Percentiles rank a stretch among this genome's conserved stretches.
Conservation (phyloP, 1,140 invertebrate species). For the Panagrolaimus sp. region DNA sequence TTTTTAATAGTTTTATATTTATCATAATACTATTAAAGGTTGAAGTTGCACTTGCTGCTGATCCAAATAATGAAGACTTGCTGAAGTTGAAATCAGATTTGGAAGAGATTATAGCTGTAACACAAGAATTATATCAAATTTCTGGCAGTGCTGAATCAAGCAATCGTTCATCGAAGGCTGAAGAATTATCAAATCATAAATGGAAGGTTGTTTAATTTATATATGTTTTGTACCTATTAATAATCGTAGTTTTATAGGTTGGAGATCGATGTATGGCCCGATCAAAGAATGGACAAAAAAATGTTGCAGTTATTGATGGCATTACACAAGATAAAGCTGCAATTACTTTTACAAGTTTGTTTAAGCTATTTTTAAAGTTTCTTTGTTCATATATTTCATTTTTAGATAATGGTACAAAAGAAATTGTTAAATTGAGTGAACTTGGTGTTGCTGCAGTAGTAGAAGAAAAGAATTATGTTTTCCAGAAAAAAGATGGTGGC, state of each 20-base stretch:
- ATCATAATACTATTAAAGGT: constrained; percentile 2
- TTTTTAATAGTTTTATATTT: background rate
- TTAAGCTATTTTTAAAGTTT: background rate
- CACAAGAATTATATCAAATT: background rate
- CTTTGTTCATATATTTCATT: background rate
- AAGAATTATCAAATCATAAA: background rate
- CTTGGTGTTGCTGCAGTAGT: background rate
- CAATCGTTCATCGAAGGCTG: background rate
- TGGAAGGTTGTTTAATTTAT: background rate
- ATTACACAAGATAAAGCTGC: constrained; percentile 4
- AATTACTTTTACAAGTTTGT: constrained; percentile 1
- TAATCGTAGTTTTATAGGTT: background rate
- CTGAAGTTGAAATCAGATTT: background rate
- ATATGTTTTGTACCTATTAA: background rate
- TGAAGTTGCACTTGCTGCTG: constrained; percentile 7
- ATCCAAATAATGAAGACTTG: background rate
- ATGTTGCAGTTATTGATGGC: background rate
- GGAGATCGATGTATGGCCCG: constrained; percentile 6
- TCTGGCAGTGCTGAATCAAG: no score
- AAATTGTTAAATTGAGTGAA: constrained; percentile 1
- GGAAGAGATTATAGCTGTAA: background rate
- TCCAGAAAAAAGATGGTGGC: constrained; percentile 1
- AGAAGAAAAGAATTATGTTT: constrained; percentile 9
- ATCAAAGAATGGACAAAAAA: background rate
- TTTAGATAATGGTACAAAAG: constrained; percentile 2